Base-by-base conservation (phyloP, 2,113 vertebrate species). In the Pelusios castaneus region DNA sequence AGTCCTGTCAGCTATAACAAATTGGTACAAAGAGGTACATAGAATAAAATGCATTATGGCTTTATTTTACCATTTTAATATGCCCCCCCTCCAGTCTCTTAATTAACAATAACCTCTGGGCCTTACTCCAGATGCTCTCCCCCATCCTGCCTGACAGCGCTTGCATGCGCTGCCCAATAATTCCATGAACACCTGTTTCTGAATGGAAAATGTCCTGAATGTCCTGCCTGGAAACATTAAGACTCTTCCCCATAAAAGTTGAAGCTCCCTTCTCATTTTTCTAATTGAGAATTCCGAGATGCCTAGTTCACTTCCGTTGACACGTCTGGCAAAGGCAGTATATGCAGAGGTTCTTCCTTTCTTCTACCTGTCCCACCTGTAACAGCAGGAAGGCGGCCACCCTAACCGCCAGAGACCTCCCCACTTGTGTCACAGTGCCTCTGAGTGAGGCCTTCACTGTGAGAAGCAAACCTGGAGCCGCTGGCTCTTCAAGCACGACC, bases 291-390 rank as follows among this genome's bases (percentile, higher is more conserved):
- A 25, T 25, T 13, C 11, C 22, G 38, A 43, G 38, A 43, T 22
- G 24, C 11, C 5, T 11, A 5, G 10, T 43, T 0, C n/a, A 22
- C 19, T 38, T 11, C 11, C 11, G 19, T 19, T 11, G 5, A 73
- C 22, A 41, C 22, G 38, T 38, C 67, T 73, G 10, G 22, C 10
- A 8, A 75, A 75, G 38, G 7, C 38, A 43, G 38, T 5, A 70
- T 70, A 27, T 60, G 58, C 58, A 60, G 58, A 12, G 14, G 31
- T 31, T 67, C 60, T 17, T 67, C 60, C 34, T n/a, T 67, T 60
- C 31, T n/a, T 19, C 60, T n/a, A 9, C 34, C 60, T 63, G 58
- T 31, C 31, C 7, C 14, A 58, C 13, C 31, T 34, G 58, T 14
- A 29, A 63, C 58, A 56, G 25, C 55, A 16, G 58, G 11, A 27